Evolutionary conservation across 2,888 invertebrate species (phyloP), one percentile per base, ranked within the genome.

Genomic region (Cacoxenus indagator): DNA sequence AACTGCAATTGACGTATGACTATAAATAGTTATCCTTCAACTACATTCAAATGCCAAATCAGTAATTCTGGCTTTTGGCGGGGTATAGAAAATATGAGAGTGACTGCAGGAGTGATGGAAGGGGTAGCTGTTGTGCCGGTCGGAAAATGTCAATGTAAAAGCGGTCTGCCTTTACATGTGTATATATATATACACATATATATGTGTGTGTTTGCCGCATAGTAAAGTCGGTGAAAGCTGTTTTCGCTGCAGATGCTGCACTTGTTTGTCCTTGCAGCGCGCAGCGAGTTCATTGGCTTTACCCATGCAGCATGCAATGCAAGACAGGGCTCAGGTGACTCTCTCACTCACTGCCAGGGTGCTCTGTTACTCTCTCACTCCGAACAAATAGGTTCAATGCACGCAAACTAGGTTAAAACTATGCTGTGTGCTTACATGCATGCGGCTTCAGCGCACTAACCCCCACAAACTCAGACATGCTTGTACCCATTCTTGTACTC

Each of bases 401-500:
- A 76, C 79, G 76, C 64, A 76, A 79, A 78, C 71, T 79, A 78
- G 79, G 79, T 79, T 79, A 78, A 71, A 67, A 73, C 54, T 64
- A 26, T 17, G 11, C 26, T n/a, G 54, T 24, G 31, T 29, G 43
- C 22, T 19, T 17, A 45, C 43, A 27, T 66, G 4, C 11, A 22
- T 29, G 14, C 0, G 1, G 37, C 8, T 19, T 14, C 29, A n/a
- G 55, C 29, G 69, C 61, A 64, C 59, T 59, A 17, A 51, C 9
- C 19, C 19, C 8, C 19, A 19, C n/a, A 51, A 19, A 14, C n/a
- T 19, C 8, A 17, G 9, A 22, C 19, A 17, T 19, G 19, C 51
- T 31, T 17, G 17, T 9, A 31, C 31, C 14, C 29, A 31, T 9
- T 29, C 59, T n/a, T 24, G 29, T 19, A 24, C 59, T 59, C 31